A percentile compares a stretch with the other conserved stretches of the same genome.
Conservation (phyloP, 2,888 invertebrate genomes). For the Parnassius apollo region DNA sequence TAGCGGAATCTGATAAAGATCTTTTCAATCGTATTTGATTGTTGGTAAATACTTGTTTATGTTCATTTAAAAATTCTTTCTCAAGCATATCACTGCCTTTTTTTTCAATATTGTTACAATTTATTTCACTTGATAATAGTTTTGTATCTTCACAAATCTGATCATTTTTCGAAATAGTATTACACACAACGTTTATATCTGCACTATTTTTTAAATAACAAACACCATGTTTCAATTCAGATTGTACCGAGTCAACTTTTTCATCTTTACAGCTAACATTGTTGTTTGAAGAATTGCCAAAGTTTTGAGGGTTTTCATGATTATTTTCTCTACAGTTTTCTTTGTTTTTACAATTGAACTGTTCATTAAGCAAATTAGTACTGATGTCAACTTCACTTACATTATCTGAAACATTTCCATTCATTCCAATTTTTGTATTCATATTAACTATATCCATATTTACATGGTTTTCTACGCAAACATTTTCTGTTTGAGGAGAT, state of each 20-base stretch:
- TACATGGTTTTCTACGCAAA: neutral
- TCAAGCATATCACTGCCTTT: neutral
- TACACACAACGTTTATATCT: neutral
- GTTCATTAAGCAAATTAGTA: neutral
- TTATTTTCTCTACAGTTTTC: neutral
- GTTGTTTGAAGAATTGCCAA: neutral
- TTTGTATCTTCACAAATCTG: neutral
- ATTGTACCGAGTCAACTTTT: neutral
- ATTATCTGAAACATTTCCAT: neutral
- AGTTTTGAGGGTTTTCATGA: neutral
- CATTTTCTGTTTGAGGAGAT: neutral
- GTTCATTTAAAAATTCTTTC: slow-evolving; percentile 14
- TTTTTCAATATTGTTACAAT: neutral
- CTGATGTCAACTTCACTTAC: neutral
- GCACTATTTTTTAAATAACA: neutral
- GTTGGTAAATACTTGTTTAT: slow-evolving; percentile 24
- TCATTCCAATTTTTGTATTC: neutral
- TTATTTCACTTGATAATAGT: neutral
- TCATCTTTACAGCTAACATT: neutral
- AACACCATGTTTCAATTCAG: neutral
- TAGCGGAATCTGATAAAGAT: slow-evolving; percentile 67
- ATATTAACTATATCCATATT: neutral
- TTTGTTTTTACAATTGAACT: neutral
- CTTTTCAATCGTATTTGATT: slow-evolving; percentile 51
- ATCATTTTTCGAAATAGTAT: slow-evolving; percentile 1